Evolutionary conservation across 2,888 invertebrate species (phyloP), one percentile per base, ranked within the genome.

Genomic region (Eledona agricola): DNA sequence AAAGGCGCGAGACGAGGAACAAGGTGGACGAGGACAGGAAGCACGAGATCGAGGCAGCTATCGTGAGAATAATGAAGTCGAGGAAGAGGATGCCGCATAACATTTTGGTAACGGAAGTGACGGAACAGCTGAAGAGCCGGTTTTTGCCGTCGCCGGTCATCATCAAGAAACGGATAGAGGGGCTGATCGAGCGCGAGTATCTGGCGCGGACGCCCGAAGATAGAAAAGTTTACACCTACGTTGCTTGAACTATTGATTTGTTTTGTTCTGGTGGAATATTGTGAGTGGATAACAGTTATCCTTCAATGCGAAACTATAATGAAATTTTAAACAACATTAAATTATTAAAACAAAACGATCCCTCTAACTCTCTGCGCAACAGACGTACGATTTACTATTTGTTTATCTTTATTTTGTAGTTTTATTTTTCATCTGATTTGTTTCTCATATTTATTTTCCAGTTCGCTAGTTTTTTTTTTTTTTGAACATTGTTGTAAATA

Each of bases 131-230:
- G 66, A 94, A 93, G 79, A 90, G 90, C 67, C 87, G 99, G 73
- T 99, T 99, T 85, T 84, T 96, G 79, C 98, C 99, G 59, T 95
- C 95, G 68, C 98, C 98, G 43, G 93, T 94, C 65, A 90, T 97
- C 65, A 98, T 99, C 76, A 99, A 99, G 82, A 97, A 98, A 79
- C 88, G 99, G 77, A 98, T 99, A 80, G 99, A 99, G 81, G 96
- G 96, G 57, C 87, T 99, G 72, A 99, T 99, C 77, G 99, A 99
- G 80, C 85, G 99, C 65, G 99, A 99, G 81, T 99, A 99, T 81
- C 84, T 99, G 74, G 94, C 96, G 64, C 88, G 99, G 78, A 96
- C 96, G 73, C 90, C 94, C 51, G 95, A 96, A 79, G 98, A 99
- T 84, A 86, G 92, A 80, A 95, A 95, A 85, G 88, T 94, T 72